Percentiles rank a stretch among this genome's conserved stretches.
phyloP scores from a whole-genome alignment of 2,888 invertebrate genomes.

The Sesia bembeciformis region DNA sequence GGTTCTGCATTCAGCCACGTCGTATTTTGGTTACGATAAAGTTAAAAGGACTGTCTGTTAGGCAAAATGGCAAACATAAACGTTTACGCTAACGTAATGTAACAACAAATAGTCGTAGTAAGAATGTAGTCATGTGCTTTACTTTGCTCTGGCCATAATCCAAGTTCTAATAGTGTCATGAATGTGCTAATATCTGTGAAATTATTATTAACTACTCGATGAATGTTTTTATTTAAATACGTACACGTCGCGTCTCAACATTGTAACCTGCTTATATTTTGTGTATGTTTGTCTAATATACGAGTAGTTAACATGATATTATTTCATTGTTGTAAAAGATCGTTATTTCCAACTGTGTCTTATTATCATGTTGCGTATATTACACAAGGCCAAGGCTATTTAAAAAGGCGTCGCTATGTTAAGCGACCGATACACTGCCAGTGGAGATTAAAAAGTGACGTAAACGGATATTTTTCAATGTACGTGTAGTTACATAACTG shows the following conservation, averaged over 20 bases:
- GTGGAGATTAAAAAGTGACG: slow-evolving; percentile 9
- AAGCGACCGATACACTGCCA: slow-evolving; percentile 9
- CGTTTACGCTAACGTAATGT: slow-evolving; percentile 16
- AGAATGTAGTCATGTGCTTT: slow-evolving; percentile 10
- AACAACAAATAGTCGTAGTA: slow-evolving; percentile 11
- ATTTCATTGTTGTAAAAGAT: not conserved
- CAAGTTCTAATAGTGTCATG: slow-evolving; percentile 20
- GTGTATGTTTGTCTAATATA: not conserved
- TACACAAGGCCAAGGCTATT: slow-evolving; percentile 44
- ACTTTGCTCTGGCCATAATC: slow-evolving; percentile 23
- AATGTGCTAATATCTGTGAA: slow-evolving; percentile 9
- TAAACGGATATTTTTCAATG: slow-evolving; percentile 9
- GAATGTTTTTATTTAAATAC: slow-evolving; percentile 1
- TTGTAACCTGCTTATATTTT: not conserved
- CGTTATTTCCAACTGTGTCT: slow-evolving; percentile 35
- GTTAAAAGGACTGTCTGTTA: slow-evolving; percentile 32
- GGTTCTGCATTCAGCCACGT: slow-evolving; percentile 26
- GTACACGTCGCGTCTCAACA: not conserved
- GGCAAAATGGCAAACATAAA: slow-evolving; percentile 21
- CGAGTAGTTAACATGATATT: not conserved
- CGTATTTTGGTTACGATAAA: slow-evolving; percentile 49
- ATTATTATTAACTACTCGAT: slow-evolving; percentile 5
- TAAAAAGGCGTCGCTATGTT: slow-evolving; percentile 20
- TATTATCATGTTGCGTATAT: slow-evolving; percentile 38
- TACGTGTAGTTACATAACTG: not conserved